Evolutionary conservation across 2,113 vertebrate genomes (phyloP).

Genomic region (Prionailurus bengalensis): DNA sequence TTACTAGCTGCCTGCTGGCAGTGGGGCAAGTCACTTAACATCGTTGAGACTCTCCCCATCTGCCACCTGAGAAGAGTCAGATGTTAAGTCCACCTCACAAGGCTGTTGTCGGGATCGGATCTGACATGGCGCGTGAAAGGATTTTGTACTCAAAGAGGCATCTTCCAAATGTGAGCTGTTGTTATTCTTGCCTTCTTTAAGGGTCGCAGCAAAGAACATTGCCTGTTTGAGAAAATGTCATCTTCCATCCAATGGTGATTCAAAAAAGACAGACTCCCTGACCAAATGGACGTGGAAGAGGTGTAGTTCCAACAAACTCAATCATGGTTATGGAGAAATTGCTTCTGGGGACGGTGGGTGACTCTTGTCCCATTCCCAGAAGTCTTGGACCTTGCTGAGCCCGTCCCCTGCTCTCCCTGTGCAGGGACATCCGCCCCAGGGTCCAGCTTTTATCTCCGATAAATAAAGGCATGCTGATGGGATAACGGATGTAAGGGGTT

Average conservation of each 20-base stretch:
- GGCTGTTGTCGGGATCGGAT: not conserved
- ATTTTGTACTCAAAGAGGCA: not conserved
- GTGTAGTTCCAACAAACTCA: not conserved
- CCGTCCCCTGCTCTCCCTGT: fast-evolving
- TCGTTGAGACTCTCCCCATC: not conserved
- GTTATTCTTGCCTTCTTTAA: not conserved
- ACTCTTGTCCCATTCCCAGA: not conserved
- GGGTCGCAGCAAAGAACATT: not conserved
- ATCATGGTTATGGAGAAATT: not conserved
- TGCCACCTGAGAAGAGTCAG: not conserved
- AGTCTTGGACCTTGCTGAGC: not conserved
- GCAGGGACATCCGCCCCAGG: not conserved
- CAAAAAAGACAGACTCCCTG: not conserved
- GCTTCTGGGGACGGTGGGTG: not conserved
- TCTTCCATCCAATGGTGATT: not conserved
- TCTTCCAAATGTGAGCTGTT: not conserved
- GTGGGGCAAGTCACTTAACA: not conserved
- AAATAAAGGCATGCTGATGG: not conserved
- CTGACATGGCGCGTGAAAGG: not conserved
- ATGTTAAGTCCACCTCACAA: not conserved
- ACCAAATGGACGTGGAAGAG: not conserved
- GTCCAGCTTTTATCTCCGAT: not conserved
- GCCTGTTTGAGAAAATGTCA: slow-evolving; percentile 13
- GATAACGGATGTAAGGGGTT: not conserved
- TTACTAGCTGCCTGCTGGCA: fast-evolving